Percentiles rank a stretch among this genome's conserved stretches.
Evolutionary conservation across 1,140 invertebrate genomes (phyloP).

Genomic region (Propsilocerus akamusi): DNA sequence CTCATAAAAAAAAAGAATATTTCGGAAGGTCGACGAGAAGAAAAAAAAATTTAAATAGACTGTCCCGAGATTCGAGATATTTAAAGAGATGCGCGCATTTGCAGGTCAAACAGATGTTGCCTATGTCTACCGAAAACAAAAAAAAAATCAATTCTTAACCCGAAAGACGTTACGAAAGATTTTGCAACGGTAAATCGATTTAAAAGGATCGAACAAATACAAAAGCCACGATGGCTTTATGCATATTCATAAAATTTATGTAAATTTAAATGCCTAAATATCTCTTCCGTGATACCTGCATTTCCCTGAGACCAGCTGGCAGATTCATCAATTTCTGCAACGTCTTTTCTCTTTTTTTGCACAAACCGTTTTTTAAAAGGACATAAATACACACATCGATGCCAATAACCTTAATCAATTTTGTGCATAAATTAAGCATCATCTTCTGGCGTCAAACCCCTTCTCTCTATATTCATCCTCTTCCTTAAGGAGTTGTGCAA

Average conservation of each 20-base stretch:
- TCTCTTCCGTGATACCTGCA: not conserved
- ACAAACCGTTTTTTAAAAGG: not conserved
- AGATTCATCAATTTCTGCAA: conserved; percentile 2
- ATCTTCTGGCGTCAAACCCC: not conserved
- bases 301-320: not conserved
- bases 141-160: not conserved
- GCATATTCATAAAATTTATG: conserved; percentile 4
- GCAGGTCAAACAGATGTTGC: not conserved
- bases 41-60: not conserved
- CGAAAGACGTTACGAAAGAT: no score
- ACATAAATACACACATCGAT: not conserved
- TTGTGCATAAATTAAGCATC: conserved; percentile 1
- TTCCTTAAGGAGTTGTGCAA: not conserved
- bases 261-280: conserved; percentile 1
- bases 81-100: not conserved
- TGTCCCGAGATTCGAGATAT: not conserved
- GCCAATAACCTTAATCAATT: conserved; percentile 1
- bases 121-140: not conserved
- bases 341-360: not conserved
- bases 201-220: no score
- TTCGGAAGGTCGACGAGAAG: no score
- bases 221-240: no score
- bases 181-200: no score
- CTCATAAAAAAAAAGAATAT: no score
- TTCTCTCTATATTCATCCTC: not conserved